A percentile compares a stretch with the other conserved stretches of the same genome.
These are phyloP conservation scores for Anoplopoma fimbria DNA, from an alignment of 2,113 vertebrate species.

Conservation along the genomic window DNA sequence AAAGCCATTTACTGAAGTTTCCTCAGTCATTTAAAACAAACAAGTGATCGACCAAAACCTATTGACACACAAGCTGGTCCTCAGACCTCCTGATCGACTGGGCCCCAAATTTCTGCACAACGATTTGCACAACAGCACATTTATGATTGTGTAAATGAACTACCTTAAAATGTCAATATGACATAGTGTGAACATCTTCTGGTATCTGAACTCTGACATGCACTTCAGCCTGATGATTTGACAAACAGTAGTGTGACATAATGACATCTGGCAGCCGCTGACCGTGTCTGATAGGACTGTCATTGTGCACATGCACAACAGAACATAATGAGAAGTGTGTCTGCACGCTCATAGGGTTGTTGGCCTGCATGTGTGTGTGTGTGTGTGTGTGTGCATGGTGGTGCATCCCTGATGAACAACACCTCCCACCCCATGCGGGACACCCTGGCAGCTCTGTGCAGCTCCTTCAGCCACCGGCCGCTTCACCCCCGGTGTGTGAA, in stretches of 20 bases:
- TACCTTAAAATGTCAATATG: neutral
- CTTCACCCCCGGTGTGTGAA: too few species aligned
- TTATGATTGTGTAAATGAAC: neutral
- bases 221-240: neutral
- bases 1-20: neutral
- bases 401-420: too few species aligned
- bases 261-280: neutral
- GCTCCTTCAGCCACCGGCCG: too few species aligned
- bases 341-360: neutral
- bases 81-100: too few species aligned
- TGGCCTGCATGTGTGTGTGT: neutral
- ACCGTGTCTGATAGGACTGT: neutral
- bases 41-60: neutral
- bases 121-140: neutral
- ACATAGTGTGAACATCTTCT: neutral
- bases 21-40: neutral
- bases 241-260: neutral
- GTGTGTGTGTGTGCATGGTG: neutral
- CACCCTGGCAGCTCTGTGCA: too few species aligned
- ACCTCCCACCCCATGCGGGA: too few species aligned
- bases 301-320: neutral
- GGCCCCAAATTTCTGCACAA: too few species aligned
- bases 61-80: neutral
- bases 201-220: neutral
- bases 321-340: slow-evolving; percentile 8